Evolutionary conservation across 2,113 vertebrate genomes (phyloP), one percentile per base, ranked within the genome.

Genomic region (Mustela lutreola): DNA sequence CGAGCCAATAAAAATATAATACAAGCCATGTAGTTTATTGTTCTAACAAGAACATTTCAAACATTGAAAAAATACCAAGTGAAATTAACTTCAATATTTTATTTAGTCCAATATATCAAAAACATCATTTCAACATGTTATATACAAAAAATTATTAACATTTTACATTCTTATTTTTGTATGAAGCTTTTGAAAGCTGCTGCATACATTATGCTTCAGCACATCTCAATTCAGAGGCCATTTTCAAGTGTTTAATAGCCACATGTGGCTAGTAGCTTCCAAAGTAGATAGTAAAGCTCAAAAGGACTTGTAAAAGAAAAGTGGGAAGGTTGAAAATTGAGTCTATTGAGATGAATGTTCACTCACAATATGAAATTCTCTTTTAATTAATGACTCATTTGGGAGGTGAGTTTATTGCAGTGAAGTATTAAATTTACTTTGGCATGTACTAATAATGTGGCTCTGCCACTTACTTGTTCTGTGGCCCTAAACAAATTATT

Each of bases 41-140:
- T 97, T 90, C 53, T 56, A 53, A 28, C 48, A 88, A n/a, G 12
- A n/a, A 63, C 19, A 85, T 56, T 86, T 79, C 21, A 39, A 87
- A 81, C 63, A 65, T 24, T 42, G 53, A 70, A 80, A 93, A 93
- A 62, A 60, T 39, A 16, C 5, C 24, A 65, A 81, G 81, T 65
- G 36, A 81, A 81, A 42, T 63, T 58, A 75, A 81, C 53, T 91
- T 86, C 26, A 71, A 86, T 73, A 91, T 83, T 67, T 82, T 76
- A 91, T 63, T 33, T 81, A 75, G 42, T 56, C 33, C 22, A 70
- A 36, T 78, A 91, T 70, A 91, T 58, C 2, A 89, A 50, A 73
- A 82, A 65, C 75, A 63, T 79, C 21, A 82, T 88, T 94, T 87
- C 18, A 76, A 87, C 16, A 81, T 88, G 9, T 58, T 81, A 96